Conservation (phyloP, 1,140 invertebrate genomes). For the Drusus annulatus region DNA sequence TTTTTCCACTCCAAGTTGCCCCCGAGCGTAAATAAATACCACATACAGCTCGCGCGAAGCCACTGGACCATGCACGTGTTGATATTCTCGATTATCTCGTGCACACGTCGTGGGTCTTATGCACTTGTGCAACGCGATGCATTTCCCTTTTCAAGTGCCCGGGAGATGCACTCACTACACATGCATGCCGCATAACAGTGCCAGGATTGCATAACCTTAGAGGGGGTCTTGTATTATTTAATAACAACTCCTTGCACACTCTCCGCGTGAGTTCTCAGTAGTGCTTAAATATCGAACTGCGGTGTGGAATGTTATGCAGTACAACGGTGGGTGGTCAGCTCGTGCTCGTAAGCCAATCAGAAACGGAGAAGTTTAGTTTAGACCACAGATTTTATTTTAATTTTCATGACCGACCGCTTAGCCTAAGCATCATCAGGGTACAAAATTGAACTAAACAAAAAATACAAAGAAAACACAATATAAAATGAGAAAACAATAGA, state of each 20-base stretch:
- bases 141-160: conserved; percentile 12
- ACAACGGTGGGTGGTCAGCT: neutral
- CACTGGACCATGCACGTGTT: no score
- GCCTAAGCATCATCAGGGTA: no score
- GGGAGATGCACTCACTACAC: neutral
- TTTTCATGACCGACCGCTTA: no score
- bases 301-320: neutral
- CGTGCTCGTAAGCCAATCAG: neutral
- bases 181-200: neutral
- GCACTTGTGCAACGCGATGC: conserved; percentile 12
- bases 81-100: no score
- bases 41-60: no score
- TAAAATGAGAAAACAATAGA: no score
- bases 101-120: neutral
- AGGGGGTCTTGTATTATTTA: conserved; percentile 14
- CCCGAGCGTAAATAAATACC: no score
- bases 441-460: no score
- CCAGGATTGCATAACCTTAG: neutral
- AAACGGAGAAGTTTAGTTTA: neutral
- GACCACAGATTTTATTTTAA: no score
- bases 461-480: no score
- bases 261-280: conserved; percentile 2
- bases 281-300: no score
- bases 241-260: neutral
- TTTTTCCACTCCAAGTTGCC: no score